A percentile compares a stretch with the other conserved stretches of the same genome.
Evolutionary conservation across 2,888 invertebrate species (phyloP).

Genomic region (Acrocera orbiculus): DNA sequence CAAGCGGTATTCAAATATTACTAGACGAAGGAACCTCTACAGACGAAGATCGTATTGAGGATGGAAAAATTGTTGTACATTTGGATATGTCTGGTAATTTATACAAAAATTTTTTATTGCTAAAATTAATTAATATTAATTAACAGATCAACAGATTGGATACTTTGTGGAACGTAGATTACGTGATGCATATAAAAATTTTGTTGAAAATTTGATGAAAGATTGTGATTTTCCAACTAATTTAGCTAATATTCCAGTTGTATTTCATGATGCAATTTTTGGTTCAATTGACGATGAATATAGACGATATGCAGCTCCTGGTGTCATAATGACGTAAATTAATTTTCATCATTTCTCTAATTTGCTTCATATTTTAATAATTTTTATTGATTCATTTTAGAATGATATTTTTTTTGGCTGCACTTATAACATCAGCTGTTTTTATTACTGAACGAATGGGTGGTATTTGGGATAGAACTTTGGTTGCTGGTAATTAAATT

Average conservation of each 20-base stretch:
- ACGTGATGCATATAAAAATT: constrained; percentile 46
- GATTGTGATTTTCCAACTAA: constrained; percentile 44
- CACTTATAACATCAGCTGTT: constrained; percentile 64
- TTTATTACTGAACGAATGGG: constrained; percentile 65
- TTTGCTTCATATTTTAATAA: constrained; percentile 3
- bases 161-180: constrained; percentile 52
- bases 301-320: constrained; percentile 68
- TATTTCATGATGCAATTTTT: constrained; percentile 52
- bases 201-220: constrained; percentile 42
- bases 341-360: constrained; percentile 1
- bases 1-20: constrained; percentile 39
- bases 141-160: constrained; percentile 68
- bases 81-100: constrained; percentile 58
- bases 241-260: constrained; percentile 42
- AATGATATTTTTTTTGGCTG: constrained; percentile 69
- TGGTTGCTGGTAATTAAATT: constrained; percentile 45
- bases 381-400: constrained; percentile 31
- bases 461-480: constrained; percentile 73
- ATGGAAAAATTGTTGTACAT: constrained; percentile 48
- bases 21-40: constrained; percentile 40
- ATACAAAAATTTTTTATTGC: not conserved
- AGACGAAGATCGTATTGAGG: constrained; percentile 35
- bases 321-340: constrained; percentile 62
- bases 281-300: constrained; percentile 51
- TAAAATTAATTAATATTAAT: constrained; percentile 2